Evolutionary conservation across 2,888 invertebrate species (phyloP), one percentile per base, ranked within the genome.

Genomic region (Lamproptera curius): DNA sequence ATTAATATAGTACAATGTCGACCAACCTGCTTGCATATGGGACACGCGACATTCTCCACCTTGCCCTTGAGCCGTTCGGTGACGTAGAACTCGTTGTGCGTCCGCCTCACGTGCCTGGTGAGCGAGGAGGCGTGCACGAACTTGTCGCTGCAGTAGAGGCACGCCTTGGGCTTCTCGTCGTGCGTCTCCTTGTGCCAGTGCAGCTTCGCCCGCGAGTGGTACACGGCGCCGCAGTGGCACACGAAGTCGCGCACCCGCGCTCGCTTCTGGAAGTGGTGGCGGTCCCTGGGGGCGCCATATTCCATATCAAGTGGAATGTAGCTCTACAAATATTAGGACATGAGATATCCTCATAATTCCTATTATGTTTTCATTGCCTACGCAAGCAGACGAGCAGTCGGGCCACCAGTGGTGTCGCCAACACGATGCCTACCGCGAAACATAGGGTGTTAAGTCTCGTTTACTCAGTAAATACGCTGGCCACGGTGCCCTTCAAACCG

Each of bases 131-230:
- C 90, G 81, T 96, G 95, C 53, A 95, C 91, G 76, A 96, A 97
- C 65, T 95, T 93, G 82, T 96, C 95, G 67, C 92, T 93, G 83
- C 97, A 97, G 70, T 94, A 92, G 2, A 91, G 90, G 77, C 97
- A 97, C 37, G 94, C 92, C 75, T 95, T 94, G 23, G 96, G 95
- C 68, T 92, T 92, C 17, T 90, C 88, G 52, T 94, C 95, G 81
- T 96, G 96, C 2, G 93, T 93, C 79, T 96, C 96, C 65, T 92
- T 91, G 82, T 97, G 96, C 94, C 95, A 95, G 2, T 91, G 90
- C 57, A 95, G 90, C 76, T 95, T 95, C 59, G 94, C 94, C 68
- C 93, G 93, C 42, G 95, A 94, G 65, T 94, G 94, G 76, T 95
- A 91, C 49, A 95, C 91, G 58, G 93, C 93, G 33, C 95, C 95